Base-by-base conservation (phyloP, 2,113 vertebrate species). In the Hoplias malabaricus region DNA sequence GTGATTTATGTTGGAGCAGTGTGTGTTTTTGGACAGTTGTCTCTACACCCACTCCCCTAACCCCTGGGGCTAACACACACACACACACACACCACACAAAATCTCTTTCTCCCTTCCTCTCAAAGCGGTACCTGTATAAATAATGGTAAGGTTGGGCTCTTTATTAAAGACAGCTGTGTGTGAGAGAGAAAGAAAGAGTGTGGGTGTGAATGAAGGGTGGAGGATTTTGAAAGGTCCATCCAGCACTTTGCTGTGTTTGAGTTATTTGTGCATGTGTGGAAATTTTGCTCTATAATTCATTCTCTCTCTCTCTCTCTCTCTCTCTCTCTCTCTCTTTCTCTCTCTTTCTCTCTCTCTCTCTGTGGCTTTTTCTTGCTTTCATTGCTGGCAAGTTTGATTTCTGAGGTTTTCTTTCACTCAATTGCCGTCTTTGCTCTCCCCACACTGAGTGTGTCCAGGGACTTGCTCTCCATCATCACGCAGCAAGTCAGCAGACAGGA, bases 121-220 rank as follows among this genome's bases (percentile, higher is more conserved):
- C 82, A 85, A 84, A 84, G 88, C 87, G 87, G 82, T 90, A 91
- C 89, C 90, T 92, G 89, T 88, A 90, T 90, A 92, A 93, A 92
- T 89, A 91, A 84, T 86, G 85, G 79, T 85, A 82, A 81, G 88
- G 85, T 80, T 43, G 84, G 77, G 77, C 69, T 61, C 83, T 84
- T 91, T 83, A 92, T 92, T 92, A 90, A 92, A 93, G 78, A 91
- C 91, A 92, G 91, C 89, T 92, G 92, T 85, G 78, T 86, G 84
- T 80, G 76, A 82, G 78, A 40, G 70, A 9, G 57, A 14, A 25
- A n/a, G 31, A 34, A 29, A 34, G 48, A 23, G 68, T 4, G 29
- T 38, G 50, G 16, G 61, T 59, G 36, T 46, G 5, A 83, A 73
- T 80, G 77, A 72, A 71, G 75, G 40, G 72, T 61, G 79, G 85